These are phyloP conservation scores for Lanistes nyassanus DNA, from an alignment of 1,140 invertebrate species.

Conservation along the genomic window DNA sequence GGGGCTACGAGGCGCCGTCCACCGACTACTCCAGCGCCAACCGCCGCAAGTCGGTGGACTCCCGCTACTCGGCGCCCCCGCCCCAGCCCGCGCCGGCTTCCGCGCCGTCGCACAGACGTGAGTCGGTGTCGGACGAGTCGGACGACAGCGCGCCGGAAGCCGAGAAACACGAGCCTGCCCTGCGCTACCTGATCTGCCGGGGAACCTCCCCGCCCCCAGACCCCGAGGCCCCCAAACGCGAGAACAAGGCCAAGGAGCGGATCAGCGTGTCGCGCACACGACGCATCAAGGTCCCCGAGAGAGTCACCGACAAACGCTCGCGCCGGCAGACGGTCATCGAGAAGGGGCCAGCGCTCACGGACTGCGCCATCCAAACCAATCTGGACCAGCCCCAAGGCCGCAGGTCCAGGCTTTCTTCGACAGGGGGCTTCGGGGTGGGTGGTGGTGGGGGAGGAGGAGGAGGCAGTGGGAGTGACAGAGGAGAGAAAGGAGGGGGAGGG, in stretches of 20 bases:
- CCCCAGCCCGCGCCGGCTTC: slow-evolving; percentile 24
- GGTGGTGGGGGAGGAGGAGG: slow-evolving; percentile 30
- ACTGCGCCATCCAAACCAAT: slow-evolving; percentile 56
- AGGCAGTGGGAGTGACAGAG: slow-evolving; percentile 30
- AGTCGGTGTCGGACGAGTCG: slow-evolving; percentile 42
- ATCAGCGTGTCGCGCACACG: slow-evolving; percentile 51
- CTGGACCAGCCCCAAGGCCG: slow-evolving; percentile 42
- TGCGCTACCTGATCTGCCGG: slow-evolving; percentile 52
- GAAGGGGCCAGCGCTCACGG: slow-evolving; percentile 20
- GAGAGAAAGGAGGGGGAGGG: slow-evolving; percentile 36
- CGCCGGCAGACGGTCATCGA: slow-evolving; percentile 26
- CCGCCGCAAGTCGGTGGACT: slow-evolving; percentile 20
- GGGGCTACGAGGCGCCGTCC: slow-evolving; percentile 38
- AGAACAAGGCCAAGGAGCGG: slow-evolving; percentile 37
- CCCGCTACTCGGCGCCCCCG: background rate
- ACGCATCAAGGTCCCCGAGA: slow-evolving; percentile 44
- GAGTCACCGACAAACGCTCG: slow-evolving; percentile 37
- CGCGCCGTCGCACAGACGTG: slow-evolving; percentile 23
- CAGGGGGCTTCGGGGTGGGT: slow-evolving; percentile 21
- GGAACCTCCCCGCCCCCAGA: slow-evolving; percentile 60
- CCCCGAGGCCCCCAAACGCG: slow-evolving; percentile 40
- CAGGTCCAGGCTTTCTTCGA: slow-evolving; percentile 18
- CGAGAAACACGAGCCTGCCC: slow-evolving; percentile 45
- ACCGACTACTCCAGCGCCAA: slow-evolving; percentile 21
- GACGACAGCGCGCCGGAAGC: slow-evolving; percentile 60